Evolutionary conservation across 2,888 invertebrate species (phyloP), one percentile per base, ranked within the genome.

Genomic region (Drosophila parthenogenetica): DNA sequence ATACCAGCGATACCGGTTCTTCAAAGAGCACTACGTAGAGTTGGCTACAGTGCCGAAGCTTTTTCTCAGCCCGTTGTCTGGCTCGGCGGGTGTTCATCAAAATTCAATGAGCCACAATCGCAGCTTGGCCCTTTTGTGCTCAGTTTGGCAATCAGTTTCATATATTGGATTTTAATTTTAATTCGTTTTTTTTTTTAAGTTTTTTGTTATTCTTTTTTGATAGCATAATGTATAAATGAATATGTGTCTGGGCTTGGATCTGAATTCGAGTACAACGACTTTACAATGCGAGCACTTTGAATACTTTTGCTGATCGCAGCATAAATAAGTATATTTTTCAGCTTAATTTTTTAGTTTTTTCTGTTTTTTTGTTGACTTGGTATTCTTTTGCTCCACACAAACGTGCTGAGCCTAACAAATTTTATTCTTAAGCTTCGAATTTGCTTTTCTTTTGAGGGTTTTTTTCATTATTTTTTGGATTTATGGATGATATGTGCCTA

Each of bases 331-430:
- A n/a, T 5, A 10, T 25, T 16, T 35, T 32, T 25, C 37, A 3
- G n/a, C n/a, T 32, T n/a, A 17, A 19, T 40, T 42, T 25, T 14
- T 46, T n/a, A 1, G 16, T 17, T 8, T 37, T 45, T 55, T 35
- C 35, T 11, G 5, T 35, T 17, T 19, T 55, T 35, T 48, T 49
- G 5, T 54, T 2, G 32, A 45, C 35, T 57, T 46, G 5, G 57
- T 57, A 57, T 57, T 46, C 57, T 46, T 19, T 17, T 46, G 42
- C 54, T 40, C 48, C 29, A 60, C 13, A 1, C 8, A 77, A 88
- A 88, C 85, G 85, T 86, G 85, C 85, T 86, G 89, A 88, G 89
- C 85, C 78, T 79, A 59, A 88, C 85, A 88, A 87, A 77, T 79
- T 58, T 63, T 32, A 8, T 29, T 8, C 29, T 8, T 29, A 29